Base-by-base conservation (phyloP, 1,140 invertebrate genomes). In the Monomorium pharaonis region DNA sequence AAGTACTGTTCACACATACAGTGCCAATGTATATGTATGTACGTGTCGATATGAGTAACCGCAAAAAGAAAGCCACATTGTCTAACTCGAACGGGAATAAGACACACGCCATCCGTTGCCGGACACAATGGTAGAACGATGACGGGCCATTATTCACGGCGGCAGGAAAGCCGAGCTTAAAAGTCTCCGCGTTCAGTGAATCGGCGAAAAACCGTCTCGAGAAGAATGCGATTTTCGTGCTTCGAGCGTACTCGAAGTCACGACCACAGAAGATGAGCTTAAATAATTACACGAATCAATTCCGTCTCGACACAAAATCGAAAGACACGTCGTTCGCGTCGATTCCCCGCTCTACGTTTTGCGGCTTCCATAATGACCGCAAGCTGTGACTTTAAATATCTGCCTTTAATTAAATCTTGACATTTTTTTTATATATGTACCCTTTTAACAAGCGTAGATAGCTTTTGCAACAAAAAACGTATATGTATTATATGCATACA, bases 41-140 rank as follows among this genome's bases (percentile, higher is more conserved):
- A 24, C 21, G 37, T 86, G 30, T 75, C 33, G 30, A 75, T 65
- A 51, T 24, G 44, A 47, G 14, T 21, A 84, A 16, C 37, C 18
- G 51, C 44, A 51, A 60, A 77, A 86, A 86, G 58, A 86, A 86
- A 88, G 84, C 88, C 58, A 65, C 88, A 86, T 83, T 88, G 87
- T 89, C 81, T 58, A 69, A 30, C 49, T 47, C 54, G 56, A 83
- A 85, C 67, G 62, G 37, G 75, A 88, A 84, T 83, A 89, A 89
- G 86, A 78, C 72, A 78, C 47, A 44, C 14, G 33, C 60, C 37
- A 84, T 86, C 56, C 85, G 72, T 88, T 83, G 54, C 30, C 42
- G 16, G 6, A 14, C 62, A 56, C 75, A 80, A 89, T 65, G 74
- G 86, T 69, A 0, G 84, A 86, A 77, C 86, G 84, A 89, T 86